These are phyloP conservation scores for Pseudanteris insignis DNA, from an alignment of 2,888 invertebrate genomes.

Conservation along the genomic window DNA sequence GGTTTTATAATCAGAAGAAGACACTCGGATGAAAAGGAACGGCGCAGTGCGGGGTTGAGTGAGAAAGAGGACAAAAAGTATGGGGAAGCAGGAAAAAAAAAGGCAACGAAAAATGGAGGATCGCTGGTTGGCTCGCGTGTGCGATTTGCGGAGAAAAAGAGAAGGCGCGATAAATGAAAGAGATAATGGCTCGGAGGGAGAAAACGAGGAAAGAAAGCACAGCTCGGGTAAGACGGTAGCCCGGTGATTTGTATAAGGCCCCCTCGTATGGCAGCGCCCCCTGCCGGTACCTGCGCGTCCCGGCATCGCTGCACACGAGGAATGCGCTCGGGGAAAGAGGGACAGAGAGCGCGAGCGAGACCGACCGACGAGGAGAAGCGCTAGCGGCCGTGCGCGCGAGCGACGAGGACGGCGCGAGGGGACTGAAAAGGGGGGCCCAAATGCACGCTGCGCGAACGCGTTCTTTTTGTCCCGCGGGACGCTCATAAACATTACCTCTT, in stretches of 20 bases:
- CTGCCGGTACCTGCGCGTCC: constrained; percentile 51
- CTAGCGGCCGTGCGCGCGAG: background rate
- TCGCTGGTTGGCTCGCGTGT: constrained; percentile 31
- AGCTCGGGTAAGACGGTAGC: constrained; percentile 64
- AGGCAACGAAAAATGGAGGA: constrained; percentile 31
- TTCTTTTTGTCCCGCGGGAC: constrained; percentile 47
- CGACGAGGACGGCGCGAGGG: constrained; percentile 26
- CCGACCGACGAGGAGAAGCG: too few relatives aligned
- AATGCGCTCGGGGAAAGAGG: constrained; percentile 52
- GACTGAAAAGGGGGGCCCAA: constrained; percentile 58
- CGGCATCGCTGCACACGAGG: constrained; percentile 49
- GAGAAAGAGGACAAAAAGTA: background rate
- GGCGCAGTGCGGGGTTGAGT: background rate
- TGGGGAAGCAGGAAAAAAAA: constrained; percentile 26
- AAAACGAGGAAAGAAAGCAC: constrained; percentile 45
- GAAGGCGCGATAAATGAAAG: constrained; percentile 53
- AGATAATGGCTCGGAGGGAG: constrained; percentile 49
- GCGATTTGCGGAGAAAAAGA: constrained; percentile 38
- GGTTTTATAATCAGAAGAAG: constrained; percentile 38
- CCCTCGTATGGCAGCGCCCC: constrained; percentile 60
- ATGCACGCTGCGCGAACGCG: constrained; percentile 62
- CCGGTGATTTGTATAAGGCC: constrained; percentile 66
- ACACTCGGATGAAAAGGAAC: constrained; percentile 34
- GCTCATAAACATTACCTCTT: constrained; percentile 57
- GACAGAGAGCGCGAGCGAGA: constrained; percentile 65